Evolutionary conservation across 2,888 invertebrate species (phyloP).

Genomic region (Aquatica leii): DNA sequence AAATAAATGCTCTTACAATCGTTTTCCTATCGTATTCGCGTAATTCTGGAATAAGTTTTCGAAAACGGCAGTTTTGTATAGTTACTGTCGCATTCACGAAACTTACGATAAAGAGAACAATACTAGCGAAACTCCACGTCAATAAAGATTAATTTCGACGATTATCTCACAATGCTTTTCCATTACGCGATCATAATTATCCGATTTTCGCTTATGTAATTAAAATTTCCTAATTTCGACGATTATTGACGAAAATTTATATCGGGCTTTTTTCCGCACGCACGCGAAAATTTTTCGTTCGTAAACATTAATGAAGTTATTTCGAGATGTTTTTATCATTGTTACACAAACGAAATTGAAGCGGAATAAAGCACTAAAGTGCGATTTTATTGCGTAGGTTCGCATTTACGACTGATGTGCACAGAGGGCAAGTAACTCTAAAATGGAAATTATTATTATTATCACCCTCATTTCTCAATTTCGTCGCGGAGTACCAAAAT

Average conservation of each 20-base stretch:
- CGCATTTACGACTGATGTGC: slow-evolving; percentile 24
- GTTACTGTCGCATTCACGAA: slow-evolving; percentile 34
- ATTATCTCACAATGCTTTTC: slow-evolving; percentile 50
- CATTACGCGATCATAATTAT: slow-evolving; percentile 49
- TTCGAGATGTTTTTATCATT: slow-evolving; percentile 15
- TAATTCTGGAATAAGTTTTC: slow-evolving; percentile 31
- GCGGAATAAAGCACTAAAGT: slow-evolving; percentile 18
- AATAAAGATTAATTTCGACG: slow-evolving; percentile 56
- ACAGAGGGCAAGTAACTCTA: slow-evolving; percentile 18
- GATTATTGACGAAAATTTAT: no score
- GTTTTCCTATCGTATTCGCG: slow-evolving; percentile 33
- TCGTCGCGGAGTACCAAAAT: slow-evolving; percentile 3
- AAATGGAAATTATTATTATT: slow-evolving; percentile 21
- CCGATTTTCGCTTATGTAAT: slow-evolving; percentile 35
- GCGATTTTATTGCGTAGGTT: slow-evolving; percentile 19
- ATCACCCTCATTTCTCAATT: slow-evolving; percentile 9
- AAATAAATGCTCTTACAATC: slow-evolving; percentile 45
- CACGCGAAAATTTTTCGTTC: no score
- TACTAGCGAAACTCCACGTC: slow-evolving; percentile 51
- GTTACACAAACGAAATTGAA: slow-evolving; percentile 15
- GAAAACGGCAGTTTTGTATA: slow-evolving; percentile 28
- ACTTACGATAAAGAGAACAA: slow-evolving; percentile 45
- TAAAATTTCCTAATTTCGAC: slow-evolving; percentile 32
- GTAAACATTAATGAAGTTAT: slow-evolving; percentile 17
- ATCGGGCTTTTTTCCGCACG: no score